Conservation (phyloP, 1,140 invertebrate genomes). For the Maniola jurtina region DNA sequence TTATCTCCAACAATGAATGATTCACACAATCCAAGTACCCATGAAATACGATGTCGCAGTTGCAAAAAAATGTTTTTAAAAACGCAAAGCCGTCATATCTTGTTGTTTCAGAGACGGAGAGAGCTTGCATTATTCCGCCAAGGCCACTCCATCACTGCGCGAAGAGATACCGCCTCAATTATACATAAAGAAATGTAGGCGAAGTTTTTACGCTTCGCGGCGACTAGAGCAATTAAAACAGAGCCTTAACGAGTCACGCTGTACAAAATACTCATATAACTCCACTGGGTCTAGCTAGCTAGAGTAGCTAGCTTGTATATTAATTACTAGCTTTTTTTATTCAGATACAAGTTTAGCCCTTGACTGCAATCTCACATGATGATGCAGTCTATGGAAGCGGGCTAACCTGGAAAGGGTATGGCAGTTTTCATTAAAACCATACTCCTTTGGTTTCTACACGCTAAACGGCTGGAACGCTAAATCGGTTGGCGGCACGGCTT, state of each 20-base stretch:
- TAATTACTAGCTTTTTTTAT: too few relatives aligned
- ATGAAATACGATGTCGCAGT: not conserved
- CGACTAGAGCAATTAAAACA: slow-evolving; percentile 9
- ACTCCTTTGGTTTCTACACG: too few relatives aligned
- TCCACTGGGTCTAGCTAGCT: not conserved
- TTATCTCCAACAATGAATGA: not conserved
- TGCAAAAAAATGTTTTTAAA: slow-evolving; percentile 6
- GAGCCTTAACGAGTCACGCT: not conserved
- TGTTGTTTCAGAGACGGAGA: slow-evolving; percentile 7
- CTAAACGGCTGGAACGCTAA: too few relatives aligned
- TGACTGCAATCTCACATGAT: too few relatives aligned
- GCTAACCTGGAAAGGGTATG: too few relatives aligned
- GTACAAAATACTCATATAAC: not conserved
- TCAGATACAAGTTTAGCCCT: too few relatives aligned
- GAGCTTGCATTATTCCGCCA: slow-evolving; percentile 7
- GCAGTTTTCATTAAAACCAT: too few relatives aligned
- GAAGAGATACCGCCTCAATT: slow-evolving; percentile 10
- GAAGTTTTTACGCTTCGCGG: slow-evolving; percentile 2
- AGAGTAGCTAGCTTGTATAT: too few relatives aligned
- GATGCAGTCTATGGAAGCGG: too few relatives aligned
- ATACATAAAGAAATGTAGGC: slow-evolving; percentile 11
- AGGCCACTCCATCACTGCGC: slow-evolving; percentile 8
- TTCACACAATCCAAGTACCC: slow-evolving; percentile 2
- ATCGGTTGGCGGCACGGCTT: too few relatives aligned
- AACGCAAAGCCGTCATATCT: slow-evolving; percentile 7